These are phyloP conservation scores for Gobiocypris rarus DNA, from an alignment of 2,113 vertebrate species.

Conservation along the genomic window DNA sequence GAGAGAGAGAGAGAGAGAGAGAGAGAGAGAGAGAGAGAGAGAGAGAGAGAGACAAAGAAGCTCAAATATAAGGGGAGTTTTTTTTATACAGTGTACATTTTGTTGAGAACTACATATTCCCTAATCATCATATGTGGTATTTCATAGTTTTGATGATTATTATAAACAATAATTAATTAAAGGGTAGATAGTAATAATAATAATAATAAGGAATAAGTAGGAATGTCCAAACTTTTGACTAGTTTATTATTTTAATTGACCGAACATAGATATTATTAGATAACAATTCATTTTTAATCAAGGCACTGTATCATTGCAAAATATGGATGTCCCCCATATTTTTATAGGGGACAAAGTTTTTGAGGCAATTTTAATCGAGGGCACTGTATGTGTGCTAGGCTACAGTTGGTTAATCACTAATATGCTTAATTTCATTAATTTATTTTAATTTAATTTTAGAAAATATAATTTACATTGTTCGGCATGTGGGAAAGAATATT, in stretches of 20 bases:
- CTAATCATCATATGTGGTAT: neutral
- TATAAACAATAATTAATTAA: neutral
- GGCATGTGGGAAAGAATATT: neutral
- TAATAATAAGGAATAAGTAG: neutral
- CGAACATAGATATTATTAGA: neutral
- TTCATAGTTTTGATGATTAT: neutral
- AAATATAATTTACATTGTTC: neutral
- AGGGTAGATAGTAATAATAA: neutral
- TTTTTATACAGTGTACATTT: too few species aligned
- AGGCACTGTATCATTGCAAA: neutral
- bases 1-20: too few species aligned
- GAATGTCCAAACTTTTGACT: neutral
- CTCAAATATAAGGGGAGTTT: neutral
- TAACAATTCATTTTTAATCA: neutral
- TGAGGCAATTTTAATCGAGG: neutral
- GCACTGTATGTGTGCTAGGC: neutral
- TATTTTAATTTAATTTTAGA: neutral
- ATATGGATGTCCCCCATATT: neutral
- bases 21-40: too few species aligned
- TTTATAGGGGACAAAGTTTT: neutral
- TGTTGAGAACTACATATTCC: neutral
- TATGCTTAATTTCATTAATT: too few species aligned
- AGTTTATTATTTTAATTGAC: neutral
- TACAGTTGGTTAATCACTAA: neutral
- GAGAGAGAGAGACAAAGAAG: neutral